A percentile compares a stretch with the other conserved stretches of the same genome.
These are phyloP conservation scores for Yponomeuta malinellus DNA, from an alignment of 2,888 invertebrate genomes.

Conservation along the genomic window DNA sequence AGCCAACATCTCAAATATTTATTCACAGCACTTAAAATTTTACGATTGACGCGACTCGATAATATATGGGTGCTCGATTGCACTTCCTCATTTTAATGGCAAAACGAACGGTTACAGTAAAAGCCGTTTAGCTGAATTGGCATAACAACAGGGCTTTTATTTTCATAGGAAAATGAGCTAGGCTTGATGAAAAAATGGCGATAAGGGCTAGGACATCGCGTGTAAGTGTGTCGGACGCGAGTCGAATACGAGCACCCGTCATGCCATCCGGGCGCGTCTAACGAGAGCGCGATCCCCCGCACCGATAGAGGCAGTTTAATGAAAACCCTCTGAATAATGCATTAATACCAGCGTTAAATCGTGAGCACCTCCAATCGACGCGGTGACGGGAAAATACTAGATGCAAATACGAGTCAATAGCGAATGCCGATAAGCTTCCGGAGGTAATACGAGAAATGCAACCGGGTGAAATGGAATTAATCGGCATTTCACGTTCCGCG, in stretches of 20 bases:
- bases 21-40: conserved; percentile 14
- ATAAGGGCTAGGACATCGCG: conserved; percentile 26
- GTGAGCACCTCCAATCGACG: conserved; percentile 68
- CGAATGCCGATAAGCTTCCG: conserved; percentile 60
- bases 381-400: conserved; percentile 63
- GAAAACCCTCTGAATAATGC: conserved; percentile 75
- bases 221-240: conserved; percentile 31
- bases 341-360: conserved; percentile 75
- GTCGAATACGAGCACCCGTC: conserved; percentile 65
- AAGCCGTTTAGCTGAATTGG: not conserved
- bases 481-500: conserved; percentile 33
- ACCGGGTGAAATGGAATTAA: conserved; percentile 41
- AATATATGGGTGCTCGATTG: conserved; percentile 10
- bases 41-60: conserved; percentile 5
- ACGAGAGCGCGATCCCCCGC: conserved; percentile 69
- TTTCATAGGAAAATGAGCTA: conserved; percentile 4
- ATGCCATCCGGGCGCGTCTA: conserved; percentile 73
- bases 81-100: conserved; percentile 8
- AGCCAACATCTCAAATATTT: conserved; percentile 4
- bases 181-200: not conserved
- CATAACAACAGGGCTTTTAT: not conserved
- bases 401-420: conserved; percentile 70
- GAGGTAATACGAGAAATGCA: conserved; percentile 52
- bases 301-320: conserved; percentile 69
- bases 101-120: not conserved